A percentile compares a stretch with the other conserved stretches of the same genome.
Evolutionary conservation across 2,797 vertebrate species (phyloP).

Genomic region (Acridotheres tristis): DNA sequence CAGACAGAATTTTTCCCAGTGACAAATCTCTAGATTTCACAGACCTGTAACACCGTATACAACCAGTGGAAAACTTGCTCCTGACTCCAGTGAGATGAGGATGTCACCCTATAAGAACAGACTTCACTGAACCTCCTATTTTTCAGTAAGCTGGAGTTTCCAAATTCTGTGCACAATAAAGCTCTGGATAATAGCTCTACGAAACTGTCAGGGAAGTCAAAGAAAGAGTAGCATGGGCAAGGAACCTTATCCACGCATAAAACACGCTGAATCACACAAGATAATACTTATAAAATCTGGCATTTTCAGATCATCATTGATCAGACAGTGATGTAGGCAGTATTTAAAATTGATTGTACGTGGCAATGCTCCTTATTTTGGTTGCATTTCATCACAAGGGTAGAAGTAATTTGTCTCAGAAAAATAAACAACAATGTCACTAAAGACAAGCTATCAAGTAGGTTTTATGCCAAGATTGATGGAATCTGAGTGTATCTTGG

Average conservation of each 20-base stretch:
- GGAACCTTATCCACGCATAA: background rate
- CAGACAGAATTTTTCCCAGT: background rate
- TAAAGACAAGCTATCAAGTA: background rate
- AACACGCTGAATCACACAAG: conserved; percentile 4
- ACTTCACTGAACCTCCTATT: background rate
- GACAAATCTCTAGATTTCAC: background rate
- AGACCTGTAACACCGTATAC: rapidly evolving
- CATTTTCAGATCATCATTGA: conserved; percentile 25
- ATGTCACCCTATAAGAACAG: background rate
- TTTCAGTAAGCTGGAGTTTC: background rate
- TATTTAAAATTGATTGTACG: conserved; percentile 2
- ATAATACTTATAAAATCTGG: background rate
- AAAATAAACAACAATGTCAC: background rate
- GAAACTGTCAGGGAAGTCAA: conserved; percentile 24
- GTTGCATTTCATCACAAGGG: background rate
- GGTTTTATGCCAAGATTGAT: background rate
- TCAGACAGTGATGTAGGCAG: background rate
- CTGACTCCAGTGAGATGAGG: background rate
- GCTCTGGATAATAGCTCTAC: background rate
- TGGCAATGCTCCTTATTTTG: background rate
- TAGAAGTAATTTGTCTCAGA: background rate
- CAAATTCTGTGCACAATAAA: conserved; percentile 10
- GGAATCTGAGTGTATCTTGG: background rate
- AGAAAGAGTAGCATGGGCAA: background rate
- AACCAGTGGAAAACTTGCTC: background rate